Evolutionary conservation across 2,113 vertebrate species (phyloP), one percentile per base, ranked within the genome.

Genomic region (Sapajus apella): DNA sequence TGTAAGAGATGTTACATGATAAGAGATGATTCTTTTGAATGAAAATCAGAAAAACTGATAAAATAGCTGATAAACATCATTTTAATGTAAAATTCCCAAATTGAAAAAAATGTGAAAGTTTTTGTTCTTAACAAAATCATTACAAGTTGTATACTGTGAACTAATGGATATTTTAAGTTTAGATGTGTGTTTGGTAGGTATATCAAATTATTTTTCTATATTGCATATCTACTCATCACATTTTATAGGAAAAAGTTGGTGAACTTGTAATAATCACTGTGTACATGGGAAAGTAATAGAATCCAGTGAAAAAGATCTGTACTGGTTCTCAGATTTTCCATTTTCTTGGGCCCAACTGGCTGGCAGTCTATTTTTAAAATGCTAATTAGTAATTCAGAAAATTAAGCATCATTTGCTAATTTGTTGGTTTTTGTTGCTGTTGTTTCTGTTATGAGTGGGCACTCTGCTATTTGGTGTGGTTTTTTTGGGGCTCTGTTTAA

Each of bases 71-170:
- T 43, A 85, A 88, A 58, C 12, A 55, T 58, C 27, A 66, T 56
- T 30, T 84, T 40, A 79, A 18, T 58, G 3, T 47, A 58, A 85
- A 94, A 56, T 80, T 89, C 79, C 70, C 45, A 77, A 90, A 58
- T 64, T 56, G n/a, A 88, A 97, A 87, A 50, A 50, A 56, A 12
- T 11, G 14, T 55, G 40, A 18, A 95, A 27, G 16, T 56, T 37
- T 87, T 88, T 72, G 27, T 86, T 95, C 30, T 93, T 82, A 58
- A 58, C 55, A 76, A 72, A 95, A 43, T 45, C 61, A 64, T 94
- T 47, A 2, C n/a, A 66, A 84, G 20, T 52, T 81, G 75, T 43
- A 58, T n/a, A 25, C 37, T 85, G 8, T 84, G 47, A 64, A 64
- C 10, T 73, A 66, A 75, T 77, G 86, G 21, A 4, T 43, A 58